Conservation (phyloP, 2,888 invertebrate species). For the Tinea semifulvella region DNA sequence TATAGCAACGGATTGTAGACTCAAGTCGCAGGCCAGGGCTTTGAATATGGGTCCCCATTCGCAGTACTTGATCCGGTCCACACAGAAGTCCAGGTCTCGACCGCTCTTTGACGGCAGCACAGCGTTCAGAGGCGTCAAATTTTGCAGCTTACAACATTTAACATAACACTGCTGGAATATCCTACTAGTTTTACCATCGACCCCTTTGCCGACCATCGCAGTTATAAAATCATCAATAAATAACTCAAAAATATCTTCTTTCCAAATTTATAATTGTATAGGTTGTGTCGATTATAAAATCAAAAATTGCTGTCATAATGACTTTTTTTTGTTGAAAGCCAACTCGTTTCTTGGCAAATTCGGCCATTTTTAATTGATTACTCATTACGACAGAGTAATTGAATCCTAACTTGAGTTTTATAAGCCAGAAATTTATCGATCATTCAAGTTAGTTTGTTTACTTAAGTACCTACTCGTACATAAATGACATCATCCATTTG, state of each 20-base stretch:
- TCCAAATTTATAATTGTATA: conserved; percentile 4
- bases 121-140: conserved; percentile 45
- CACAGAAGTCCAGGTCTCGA: conserved; percentile 72
- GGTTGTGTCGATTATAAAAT: conserved; percentile 7
- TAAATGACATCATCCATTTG: no score
- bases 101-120: conserved; percentile 55
- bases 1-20: conserved; percentile 73
- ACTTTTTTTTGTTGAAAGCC: not conserved
- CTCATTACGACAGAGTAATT: no score
- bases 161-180: conserved; percentile 60
- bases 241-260: conserved; percentile 1
- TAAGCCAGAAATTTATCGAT: no score
- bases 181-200: conserved; percentile 46
- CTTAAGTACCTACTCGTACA: no score
- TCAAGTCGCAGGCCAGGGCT: conserved; percentile 75
- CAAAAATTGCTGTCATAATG: conserved; percentile 1
- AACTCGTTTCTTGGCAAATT: not conserved
- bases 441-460: no score
- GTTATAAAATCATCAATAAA: no score
- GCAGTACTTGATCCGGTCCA: conserved; percentile 77
- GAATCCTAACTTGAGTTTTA: no score
- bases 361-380: no score
- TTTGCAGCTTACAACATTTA: conserved; percentile 60
- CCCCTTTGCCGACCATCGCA: conserved; percentile 51
- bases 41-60: conserved; percentile 82